Base-by-base conservation (phyloP, 2,797 vertebrate species). In the Telmatherina bonti region DNA sequence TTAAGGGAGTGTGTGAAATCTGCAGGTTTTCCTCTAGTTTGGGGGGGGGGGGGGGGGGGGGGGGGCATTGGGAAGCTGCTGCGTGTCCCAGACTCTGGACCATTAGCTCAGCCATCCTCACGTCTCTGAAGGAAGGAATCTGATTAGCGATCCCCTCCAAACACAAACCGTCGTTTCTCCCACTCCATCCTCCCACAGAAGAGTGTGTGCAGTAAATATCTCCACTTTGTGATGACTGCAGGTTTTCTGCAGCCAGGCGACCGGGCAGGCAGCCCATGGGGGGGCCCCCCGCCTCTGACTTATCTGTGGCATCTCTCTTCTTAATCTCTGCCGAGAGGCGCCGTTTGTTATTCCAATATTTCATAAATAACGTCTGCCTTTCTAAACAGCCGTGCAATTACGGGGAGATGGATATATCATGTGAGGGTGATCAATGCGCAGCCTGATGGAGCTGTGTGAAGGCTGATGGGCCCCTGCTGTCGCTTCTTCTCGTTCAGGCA, bases 151-250 rank as follows among this genome's bases (percentile, higher is more conserved):
- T 89, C 81, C 82, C 81, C 76, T 89, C 70, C 24, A 81, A 91
- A 91, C 90, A 90, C 92, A 93, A 91, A 92, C 81, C 74, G n/a
- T n/a, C n/a, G n/a, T n/a, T n/a, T 78, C 81, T 64, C 77, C 78
- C 74, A 67, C 89, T 82, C 84, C 84, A 85, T 76, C 82, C 80
- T 74, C 81, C 81, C 62, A 85, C 70, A 85, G 74, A 79, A 62
- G 77, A 90, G 86, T 74, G 81, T 41, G 75, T 78, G 88, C 90
- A 90, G 92, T 94, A 94, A 94, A 94, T 93, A 94, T 86, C 90
- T 92, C 93, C 86, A 92, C 78, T 93, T 93, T 94, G 88, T 94
- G 93, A 93, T 94, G 93, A 94, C 93, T 92, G 89, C 85, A 88
- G 92, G 83, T 87, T 92, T 93, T 92, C 86, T 89, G 74, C 84